A percentile compares a stretch with the other conserved stretches of the same genome.
These are phyloP conservation scores for Idaea dimidiata DNA, from an alignment of 2,888 invertebrate species.

Conservation along the genomic window DNA sequence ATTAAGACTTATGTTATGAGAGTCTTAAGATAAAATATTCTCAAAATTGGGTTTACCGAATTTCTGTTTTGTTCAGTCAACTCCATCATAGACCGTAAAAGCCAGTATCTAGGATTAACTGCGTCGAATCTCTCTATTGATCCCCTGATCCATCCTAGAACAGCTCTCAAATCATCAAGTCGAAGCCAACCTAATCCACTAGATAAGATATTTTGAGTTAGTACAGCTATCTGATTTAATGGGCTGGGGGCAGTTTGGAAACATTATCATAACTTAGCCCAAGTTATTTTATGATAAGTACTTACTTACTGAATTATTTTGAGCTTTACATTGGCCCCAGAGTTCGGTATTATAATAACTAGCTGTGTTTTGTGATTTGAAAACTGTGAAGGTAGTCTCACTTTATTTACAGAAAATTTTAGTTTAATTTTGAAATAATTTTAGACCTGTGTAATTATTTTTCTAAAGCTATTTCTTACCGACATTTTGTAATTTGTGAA, in stretches of 20 bases:
- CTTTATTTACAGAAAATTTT: no score
- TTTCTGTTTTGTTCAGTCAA: background rate
- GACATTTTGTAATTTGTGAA: no score
- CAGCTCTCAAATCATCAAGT: constrained; percentile 39
- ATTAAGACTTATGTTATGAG: background rate
- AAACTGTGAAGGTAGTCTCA: no score
- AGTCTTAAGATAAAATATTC: no score
- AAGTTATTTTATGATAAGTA: constrained; percentile 4
- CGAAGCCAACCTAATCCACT: constrained; percentile 36
- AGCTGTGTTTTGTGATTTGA: no score
- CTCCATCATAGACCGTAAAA: constrained; percentile 34
- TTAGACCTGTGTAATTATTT: no score
- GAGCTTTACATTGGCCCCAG: background rate
- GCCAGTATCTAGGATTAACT: constrained; percentile 61
- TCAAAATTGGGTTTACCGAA: no score
- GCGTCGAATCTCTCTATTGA: constrained; percentile 36
- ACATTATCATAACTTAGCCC: background rate
- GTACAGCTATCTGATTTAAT: constrained; percentile 13
- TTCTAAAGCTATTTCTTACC: no score
- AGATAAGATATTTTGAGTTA: constrained; percentile 41
- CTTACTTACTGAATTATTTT: background rate
- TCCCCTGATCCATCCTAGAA: constrained; percentile 24
- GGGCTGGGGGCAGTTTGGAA: constrained; percentile 1
- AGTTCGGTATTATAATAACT: no score
- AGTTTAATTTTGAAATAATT: no score